Evolutionary conservation across 2,113 vertebrate species (phyloP).

Genomic region (Brachyhypopomus gauderio): DNA sequence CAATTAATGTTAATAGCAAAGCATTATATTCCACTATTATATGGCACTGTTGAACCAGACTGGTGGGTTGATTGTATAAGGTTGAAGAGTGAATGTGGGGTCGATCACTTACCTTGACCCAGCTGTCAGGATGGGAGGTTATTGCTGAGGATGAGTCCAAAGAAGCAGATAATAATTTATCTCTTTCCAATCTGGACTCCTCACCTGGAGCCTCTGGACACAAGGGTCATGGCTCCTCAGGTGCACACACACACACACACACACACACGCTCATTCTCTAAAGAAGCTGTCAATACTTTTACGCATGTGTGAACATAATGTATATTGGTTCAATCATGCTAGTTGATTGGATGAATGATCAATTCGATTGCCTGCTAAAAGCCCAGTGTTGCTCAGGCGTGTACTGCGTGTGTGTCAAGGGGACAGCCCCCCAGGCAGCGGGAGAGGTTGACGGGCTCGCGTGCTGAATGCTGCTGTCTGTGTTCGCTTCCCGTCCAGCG

Average conservation of each 20-base stretch:
- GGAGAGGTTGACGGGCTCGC: background rate
- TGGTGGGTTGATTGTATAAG: background rate
- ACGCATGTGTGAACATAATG: no score
- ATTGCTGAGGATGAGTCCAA: slow-evolving; percentile 88
- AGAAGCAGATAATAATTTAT: slow-evolving; percentile 84
- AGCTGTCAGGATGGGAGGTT: slow-evolving; percentile 86
- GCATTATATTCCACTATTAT: background rate
- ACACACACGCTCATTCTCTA: no score
- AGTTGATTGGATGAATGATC: no score
- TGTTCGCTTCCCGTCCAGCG: slow-evolving; percentile 55
- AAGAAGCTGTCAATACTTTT: no score
- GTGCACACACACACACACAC: slow-evolving; percentile 62
- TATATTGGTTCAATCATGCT: no score
- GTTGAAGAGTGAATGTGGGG: background rate
- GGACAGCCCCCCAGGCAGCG: background rate
- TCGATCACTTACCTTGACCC: slow-evolving; percentile 76
- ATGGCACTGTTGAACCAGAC: background rate
- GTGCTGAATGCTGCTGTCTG: background rate
- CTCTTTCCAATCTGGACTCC: slow-evolving; percentile 79
- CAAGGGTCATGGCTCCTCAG: slow-evolving; percentile 80
- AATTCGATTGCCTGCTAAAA: background rate
- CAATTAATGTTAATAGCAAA: no score
- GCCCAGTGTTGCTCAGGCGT: background rate
- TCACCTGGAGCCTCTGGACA: slow-evolving; percentile 79
- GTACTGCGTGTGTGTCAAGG: background rate